These are phyloP conservation scores for Colletes collaris DNA, from an alignment of 2,888 invertebrate species.

Conservation along the genomic window DNA sequence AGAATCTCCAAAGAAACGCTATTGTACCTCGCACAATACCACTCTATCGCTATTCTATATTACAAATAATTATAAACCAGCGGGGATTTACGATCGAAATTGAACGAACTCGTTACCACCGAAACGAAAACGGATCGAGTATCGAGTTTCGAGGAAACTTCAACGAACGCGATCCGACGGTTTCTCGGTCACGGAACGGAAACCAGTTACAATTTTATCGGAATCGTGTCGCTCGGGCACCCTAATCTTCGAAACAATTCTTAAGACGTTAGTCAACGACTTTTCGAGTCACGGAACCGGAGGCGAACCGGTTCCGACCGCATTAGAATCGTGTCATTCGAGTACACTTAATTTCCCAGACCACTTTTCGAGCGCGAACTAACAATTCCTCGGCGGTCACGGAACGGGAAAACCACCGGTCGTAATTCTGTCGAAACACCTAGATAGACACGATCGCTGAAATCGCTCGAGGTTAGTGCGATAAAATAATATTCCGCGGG, in stretches of 20 bases:
- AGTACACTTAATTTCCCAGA: slow-evolving; percentile 15
- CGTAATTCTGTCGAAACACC: slow-evolving; percentile 2
- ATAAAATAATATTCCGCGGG: no score
- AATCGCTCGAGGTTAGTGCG: no score
- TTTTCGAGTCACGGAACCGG: slow-evolving; percentile 24
- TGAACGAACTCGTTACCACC: neutral
- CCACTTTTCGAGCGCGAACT: slow-evolving; percentile 4
- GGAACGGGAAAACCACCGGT: slow-evolving; percentile 1
- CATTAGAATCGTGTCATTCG: neutral
- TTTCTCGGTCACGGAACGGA: slow-evolving; percentile 29
- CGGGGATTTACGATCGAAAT: no score
- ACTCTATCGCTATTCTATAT: neutral
- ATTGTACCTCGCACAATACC: no score
- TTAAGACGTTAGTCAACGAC: slow-evolving; percentile 15
- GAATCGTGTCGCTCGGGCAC: slow-evolving; percentile 20
- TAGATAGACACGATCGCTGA: no score
- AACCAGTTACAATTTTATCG: slow-evolving; percentile 26
- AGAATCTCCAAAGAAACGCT: neutral
- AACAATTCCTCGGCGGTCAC: slow-evolving; percentile 8
- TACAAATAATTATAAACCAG: no score
- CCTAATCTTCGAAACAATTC: slow-evolving; percentile 45
- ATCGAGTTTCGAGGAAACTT: slow-evolving; percentile 17
- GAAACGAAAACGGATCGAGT: neutral
- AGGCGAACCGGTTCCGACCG: slow-evolving; percentile 1
- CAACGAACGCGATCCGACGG: slow-evolving; percentile 16